Base-by-base conservation (phyloP, 2,888 invertebrate genomes). In the Pegoplata infirma region DNA sequence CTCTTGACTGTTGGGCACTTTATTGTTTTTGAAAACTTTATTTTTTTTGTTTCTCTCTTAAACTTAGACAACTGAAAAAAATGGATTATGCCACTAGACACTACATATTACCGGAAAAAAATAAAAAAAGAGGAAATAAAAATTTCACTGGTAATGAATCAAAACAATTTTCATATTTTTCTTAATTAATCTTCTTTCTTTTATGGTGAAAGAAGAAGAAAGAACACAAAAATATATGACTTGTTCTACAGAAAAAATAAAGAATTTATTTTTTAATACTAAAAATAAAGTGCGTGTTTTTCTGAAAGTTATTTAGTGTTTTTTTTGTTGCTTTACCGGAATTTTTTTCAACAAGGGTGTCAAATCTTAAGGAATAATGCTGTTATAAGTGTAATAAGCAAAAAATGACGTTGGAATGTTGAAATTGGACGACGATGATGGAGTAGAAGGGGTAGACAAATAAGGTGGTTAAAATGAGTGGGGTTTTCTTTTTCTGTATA, bases 91-190 rank as follows among this genome's bases (percentile, higher is more conserved):
- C 56, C 79, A 79, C 79, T 79, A 79, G 79, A 79, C 75, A 63
- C 75, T 76, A n/a, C n/a, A n/a, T n/a, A 79, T 71, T 79, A 75
- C n/a, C 55, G 61, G 10, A 36, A 44, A 51, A n/a, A n/a, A n/a
- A n/a, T n/a, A 49, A 5, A n/a, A 56, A 55, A 55, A 75, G 59
- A n/a, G 44, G 67, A 72, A 71, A 81, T 80, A 82, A 82, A 82
- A 81, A 82, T 81, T 82, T 81, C 81, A 82, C 83, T 82, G 83
- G 84, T 85, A 86, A 86, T 86, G 85, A 86, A 86, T 86, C 86
- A 86, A 85, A 86, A 85, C 86, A 85, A 84, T 84, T 86, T 85
- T 86, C 85, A 86, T 86, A 87, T 86, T 86, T 86, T 86, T 87
- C 86, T 83, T 86, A 87, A 86, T 87, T 87, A 87, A 87, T 87